Evolutionary conservation across 2,888 invertebrate genomes (phyloP), one percentile per base, ranked within the genome.

Genomic region (Himalopsyche tibetana): DNA sequence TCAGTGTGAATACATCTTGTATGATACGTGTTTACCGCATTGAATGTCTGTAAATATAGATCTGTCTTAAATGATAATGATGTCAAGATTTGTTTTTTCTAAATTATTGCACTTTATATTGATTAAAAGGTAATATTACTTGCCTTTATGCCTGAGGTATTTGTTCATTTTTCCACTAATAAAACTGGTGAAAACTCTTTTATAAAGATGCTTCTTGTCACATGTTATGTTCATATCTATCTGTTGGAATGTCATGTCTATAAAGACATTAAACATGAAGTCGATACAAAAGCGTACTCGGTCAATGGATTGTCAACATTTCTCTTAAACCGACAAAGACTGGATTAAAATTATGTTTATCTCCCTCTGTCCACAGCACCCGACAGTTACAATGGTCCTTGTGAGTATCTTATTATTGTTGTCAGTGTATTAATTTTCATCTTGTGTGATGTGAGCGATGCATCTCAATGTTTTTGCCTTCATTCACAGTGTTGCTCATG

Each of bases 321-420:
- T 74, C 74, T 36, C 74, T 74, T 74, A 38, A 51, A 74, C 36
- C 84, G 82, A 86, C 82, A 86, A 84, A 86, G 83, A 86, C 69
- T 87, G 84, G 88, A 88, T 83, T 87, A 87, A 88, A 88, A 85
- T 87, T 86, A 80, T 89, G 83, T 88, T 88, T 88, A 85, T 88
- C 89, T 88, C 88, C 87, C 87, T 89, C 89, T 89, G 89, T 95
- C 94, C 95, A 94, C 96, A 96, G 97, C 96, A 93, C 96, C 96
- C 93, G 96, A 96, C 95, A 95, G 95, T 95, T 96, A 95, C 95
- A 96, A 95, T 95, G 96, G 96, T 93, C 96, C 96, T 94, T 96
- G 96, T 97, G 95, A 97, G 96, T 97, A 96, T 95, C 90, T 90
- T 83, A 80, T 88, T 88, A 84, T 88, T 88, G 87, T 88, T 84